phyloP scores from a whole-genome alignment of 2,888 invertebrate species.

The Chrysopilus asiliformis region DNA sequence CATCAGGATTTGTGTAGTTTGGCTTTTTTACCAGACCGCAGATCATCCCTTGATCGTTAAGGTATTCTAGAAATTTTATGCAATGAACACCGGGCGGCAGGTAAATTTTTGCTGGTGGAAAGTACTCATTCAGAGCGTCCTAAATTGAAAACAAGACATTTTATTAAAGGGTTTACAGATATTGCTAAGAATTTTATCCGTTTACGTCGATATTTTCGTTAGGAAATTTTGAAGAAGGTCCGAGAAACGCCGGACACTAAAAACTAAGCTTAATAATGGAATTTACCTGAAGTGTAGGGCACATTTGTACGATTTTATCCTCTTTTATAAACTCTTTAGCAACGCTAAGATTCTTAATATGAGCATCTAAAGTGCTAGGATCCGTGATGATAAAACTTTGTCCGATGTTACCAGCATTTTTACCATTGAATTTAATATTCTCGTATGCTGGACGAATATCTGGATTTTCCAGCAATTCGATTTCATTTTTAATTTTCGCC shows the following conservation, averaged over 20 bases:
- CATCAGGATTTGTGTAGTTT: neutral
- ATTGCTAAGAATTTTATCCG: no score
- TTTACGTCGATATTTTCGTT: no score
- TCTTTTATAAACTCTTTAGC: constrained; percentile 32
- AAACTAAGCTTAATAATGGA: no score
- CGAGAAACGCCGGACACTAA: no score
- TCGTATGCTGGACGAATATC: no score
- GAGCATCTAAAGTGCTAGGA: constrained; percentile 36
- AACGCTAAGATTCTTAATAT: constrained; percentile 35
- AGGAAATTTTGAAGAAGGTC: no score
- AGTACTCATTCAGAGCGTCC: constrained; percentile 28
- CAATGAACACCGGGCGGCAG: constrained; percentile 39
- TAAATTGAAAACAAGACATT: constrained; percentile 8
- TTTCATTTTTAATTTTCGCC: constrained; percentile 43
- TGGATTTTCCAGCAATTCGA: constrained; percentile 47
- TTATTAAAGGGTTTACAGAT: neutral
- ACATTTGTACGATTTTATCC: constrained; percentile 34
- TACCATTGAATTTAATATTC: no score
- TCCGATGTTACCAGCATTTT: constrained; percentile 1
- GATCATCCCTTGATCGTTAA: constrained; percentile 39
- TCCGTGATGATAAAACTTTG: constrained; percentile 36
- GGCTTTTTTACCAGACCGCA: constrained; percentile 22
- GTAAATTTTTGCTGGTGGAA: constrained; percentile 37
- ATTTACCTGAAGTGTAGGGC: constrained; percentile 26
- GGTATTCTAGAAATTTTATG: constrained; percentile 38